phyloP scores from a whole-genome alignment of 2,888 invertebrate genomes.

The Agrochola lota region DNA sequence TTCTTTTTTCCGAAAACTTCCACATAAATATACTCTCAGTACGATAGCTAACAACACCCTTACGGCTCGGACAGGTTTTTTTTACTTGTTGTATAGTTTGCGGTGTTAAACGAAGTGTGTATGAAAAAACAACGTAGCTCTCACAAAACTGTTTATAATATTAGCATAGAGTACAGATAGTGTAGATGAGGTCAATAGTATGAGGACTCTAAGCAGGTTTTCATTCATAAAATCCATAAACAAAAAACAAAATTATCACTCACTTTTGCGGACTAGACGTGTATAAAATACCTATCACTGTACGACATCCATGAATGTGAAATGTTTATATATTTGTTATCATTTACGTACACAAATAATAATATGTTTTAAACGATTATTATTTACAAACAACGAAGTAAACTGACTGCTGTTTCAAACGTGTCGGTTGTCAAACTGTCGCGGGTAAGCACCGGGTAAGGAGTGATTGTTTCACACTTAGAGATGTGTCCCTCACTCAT shows the following conservation, averaged over 20 bases:
- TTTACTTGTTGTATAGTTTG: too few relatives aligned
- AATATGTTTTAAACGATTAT: not conserved
- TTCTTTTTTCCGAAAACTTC: too few relatives aligned
- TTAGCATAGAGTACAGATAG: too few relatives aligned
- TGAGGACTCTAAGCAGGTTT: not conserved
- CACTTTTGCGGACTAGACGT: not conserved
- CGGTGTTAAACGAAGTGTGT: too few relatives aligned
- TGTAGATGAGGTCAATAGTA: not conserved
- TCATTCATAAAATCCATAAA: not conserved
- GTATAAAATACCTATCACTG: conserved; percentile 6
- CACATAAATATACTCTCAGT: too few relatives aligned
- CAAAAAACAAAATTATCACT: not conserved
- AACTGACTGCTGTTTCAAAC: not conserved
- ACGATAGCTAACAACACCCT: too few relatives aligned
- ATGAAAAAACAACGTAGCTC: too few relatives aligned
- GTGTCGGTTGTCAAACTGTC: conserved; percentile 15
- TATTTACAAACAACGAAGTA: conserved; percentile 14
- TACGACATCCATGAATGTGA: not conserved
- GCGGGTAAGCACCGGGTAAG: not conserved
- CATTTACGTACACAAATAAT: conserved; percentile 13
- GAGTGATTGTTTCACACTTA: conserved; percentile 12
- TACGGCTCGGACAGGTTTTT: too few relatives aligned
- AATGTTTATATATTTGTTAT: not conserved
- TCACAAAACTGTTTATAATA: too few relatives aligned
- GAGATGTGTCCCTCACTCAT: too few relatives aligned